These are phyloP conservation scores for Hypotaenidia philippensis DNA, from an alignment of 2,797 vertebrate species.

Conservation along the genomic window DNA sequence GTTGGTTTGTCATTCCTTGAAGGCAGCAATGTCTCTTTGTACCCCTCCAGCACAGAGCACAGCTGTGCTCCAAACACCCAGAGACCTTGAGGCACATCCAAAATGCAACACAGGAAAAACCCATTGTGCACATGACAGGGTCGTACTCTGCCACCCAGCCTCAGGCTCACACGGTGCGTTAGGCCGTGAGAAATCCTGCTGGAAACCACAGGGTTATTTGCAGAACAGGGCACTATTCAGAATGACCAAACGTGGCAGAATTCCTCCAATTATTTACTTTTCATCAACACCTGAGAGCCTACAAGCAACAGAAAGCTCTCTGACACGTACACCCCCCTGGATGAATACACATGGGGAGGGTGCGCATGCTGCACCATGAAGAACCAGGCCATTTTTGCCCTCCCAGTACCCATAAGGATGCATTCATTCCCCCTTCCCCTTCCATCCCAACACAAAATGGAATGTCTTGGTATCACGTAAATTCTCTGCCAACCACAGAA, in stretches of 20 bases:
- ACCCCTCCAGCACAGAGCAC: not conserved
- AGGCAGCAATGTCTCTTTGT: not conserved
- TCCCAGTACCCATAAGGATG: not conserved
- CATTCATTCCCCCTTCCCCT: constrained; percentile 24
- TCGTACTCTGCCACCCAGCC: not conserved
- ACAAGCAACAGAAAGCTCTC: constrained; percentile 36
- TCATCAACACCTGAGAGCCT: constrained; percentile 43
- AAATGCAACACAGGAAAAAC: not conserved
- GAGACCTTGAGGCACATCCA: not conserved
- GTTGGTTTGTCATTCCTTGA: not conserved
- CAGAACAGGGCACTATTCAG: constrained; percentile 48
- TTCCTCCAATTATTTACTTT: constrained; percentile 51
- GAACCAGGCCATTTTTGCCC: not conserved
- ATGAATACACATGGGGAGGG: constrained; percentile 22
- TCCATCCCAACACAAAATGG: not conserved
- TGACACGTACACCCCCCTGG: not conserved
- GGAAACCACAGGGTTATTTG: constrained; percentile 17
- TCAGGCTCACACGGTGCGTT: fast-evolving
- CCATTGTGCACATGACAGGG: not conserved
- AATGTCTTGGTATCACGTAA: constrained; percentile 33
- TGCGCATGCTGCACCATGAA: not conserved
- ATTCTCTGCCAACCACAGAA: constrained; percentile 45
- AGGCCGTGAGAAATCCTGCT: not conserved
- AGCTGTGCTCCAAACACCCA: not conserved
- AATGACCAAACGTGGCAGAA: not conserved